A percentile compares a stretch with the other conserved stretches of the same genome.
phyloP scores from a whole-genome alignment of 2,113 vertebrate genomes.

The Pterocles burchelli region DNA sequence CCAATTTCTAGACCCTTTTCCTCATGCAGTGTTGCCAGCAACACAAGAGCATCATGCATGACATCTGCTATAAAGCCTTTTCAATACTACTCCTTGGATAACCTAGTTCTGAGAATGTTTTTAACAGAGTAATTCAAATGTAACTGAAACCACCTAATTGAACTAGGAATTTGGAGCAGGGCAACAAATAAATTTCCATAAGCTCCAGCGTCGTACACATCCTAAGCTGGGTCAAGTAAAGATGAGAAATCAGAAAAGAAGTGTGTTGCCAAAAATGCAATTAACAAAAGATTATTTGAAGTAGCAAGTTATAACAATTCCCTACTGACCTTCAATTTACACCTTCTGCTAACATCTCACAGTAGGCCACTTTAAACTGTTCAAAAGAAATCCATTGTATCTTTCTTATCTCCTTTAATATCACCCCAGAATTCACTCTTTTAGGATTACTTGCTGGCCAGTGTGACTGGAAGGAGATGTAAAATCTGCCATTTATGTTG shows the following conservation, averaged over 20 bases:
- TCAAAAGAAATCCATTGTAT: neutral
- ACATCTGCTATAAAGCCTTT: neutral
- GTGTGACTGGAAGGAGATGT: neutral
- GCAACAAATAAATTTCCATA: neutral
- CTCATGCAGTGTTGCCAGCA: neutral
- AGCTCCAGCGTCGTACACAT: neutral
- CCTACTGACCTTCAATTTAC: neutral
- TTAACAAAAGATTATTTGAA: neutral
- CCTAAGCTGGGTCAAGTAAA: neutral
- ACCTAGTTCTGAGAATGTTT: neutral
- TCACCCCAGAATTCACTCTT: neutral
- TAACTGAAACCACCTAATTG: neutral
- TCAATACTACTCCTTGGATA: neutral
- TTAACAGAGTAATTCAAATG: neutral
- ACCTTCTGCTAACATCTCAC: neutral
- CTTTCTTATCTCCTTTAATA: neutral
- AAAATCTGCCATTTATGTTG: neutral
- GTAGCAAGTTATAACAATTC: neutral
- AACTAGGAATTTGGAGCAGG: neutral
- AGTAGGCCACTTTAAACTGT: neutral
- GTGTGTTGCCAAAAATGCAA: neutral
- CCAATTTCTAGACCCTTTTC: neutral
- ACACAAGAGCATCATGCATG: neutral
- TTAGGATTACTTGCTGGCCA: neutral
- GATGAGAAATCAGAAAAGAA: neutral